These are phyloP conservation scores for Melikaiella ostensackeni DNA, from an alignment of 2,888 invertebrate species.

Conservation along the genomic window DNA sequence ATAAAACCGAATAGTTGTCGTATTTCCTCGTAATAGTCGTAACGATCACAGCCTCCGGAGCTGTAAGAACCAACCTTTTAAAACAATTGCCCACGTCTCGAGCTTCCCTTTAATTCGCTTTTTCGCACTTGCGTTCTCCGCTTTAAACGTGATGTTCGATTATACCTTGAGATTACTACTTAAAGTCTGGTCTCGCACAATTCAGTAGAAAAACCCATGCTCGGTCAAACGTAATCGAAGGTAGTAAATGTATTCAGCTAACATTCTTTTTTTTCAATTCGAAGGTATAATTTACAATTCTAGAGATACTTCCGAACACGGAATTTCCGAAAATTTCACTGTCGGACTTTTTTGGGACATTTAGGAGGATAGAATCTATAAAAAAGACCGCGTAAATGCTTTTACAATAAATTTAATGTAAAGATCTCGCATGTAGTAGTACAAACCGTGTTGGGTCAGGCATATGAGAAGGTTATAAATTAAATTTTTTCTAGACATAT, in stretches of 20 bases:
- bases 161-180: slow-evolving; percentile 68
- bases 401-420: too few relatives aligned
- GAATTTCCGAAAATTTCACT: too few relatives aligned
- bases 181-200: slow-evolving; percentile 61
- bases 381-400: too few relatives aligned
- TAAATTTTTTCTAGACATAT: too few relatives aligned
- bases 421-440: neutral
- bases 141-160: slow-evolving; percentile 41
- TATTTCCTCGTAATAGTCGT: slow-evolving; percentile 56
- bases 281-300: neutral
- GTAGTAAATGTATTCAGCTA: neutral
- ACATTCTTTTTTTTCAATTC: neutral
- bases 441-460: neutral
- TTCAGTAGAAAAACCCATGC: slow-evolving; percentile 56
- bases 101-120: slow-evolving; percentile 63
- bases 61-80: slow-evolving; percentile 59
- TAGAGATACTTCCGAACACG: neutral
- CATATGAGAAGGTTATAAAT: neutral
- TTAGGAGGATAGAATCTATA: too few relatives aligned
- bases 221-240: slow-evolving; percentile 55
- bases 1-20: slow-evolving; percentile 40
- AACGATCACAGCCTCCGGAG: slow-evolving; percentile 58
- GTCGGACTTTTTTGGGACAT: neutral
- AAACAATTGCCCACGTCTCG: slow-evolving; percentile 62
- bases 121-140: slow-evolving; percentile 47